Base-by-base conservation (phyloP, 2,888 invertebrate species). In the Criorhina ranunculi region DNA sequence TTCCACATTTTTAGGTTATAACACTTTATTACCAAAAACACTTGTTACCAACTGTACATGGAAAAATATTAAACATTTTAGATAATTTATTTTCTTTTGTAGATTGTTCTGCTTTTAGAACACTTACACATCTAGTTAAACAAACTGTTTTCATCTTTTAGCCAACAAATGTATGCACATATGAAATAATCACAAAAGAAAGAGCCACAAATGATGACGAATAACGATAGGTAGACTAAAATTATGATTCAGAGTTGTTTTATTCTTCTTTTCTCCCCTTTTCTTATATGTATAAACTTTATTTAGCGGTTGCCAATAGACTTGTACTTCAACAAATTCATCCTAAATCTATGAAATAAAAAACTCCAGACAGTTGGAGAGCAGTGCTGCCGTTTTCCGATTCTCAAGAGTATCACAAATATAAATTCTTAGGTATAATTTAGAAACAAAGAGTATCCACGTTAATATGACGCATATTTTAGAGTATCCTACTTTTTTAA, bases 211-310 rank as follows among this genome's bases (percentile, higher is more conserved):
- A 51, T 67, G n/a, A 53, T 12, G 37, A 46, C 0, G n/a, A 35
- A 62, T 55, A 37, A 62, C 77, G n/a, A n/a, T n/a, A n/a, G n/a
- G n/a, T 78, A 70, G 70, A 78, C 70, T 78, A 46, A 69, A 19
- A 69, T 69, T 44, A 24, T 77, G 46, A 60, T 73, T 73, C 62
- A 73, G 33, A 53, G 6, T 55, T 55, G 42, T 19, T 57, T 29
- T 51, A 17, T 29, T 42, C 11, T n/a, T 17, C n/a, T n/a, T 72
- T 17, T 15, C n/a, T 15, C 33, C 12, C 35, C 42, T 6, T 49
- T 49, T 29, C 3, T 15, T 69, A 15, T n/a, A n/a, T n/a, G n/a
- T 44, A 24, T 15, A 49, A 66, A 51, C 2, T 40, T 42, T 15
- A 17, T 67, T 42, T n/a, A 53, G 53, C 66, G 53, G 53, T 53